Evolutionary conservation across 1,140 invertebrate species (phyloP), one percentile per base, ranked within the genome.

Genomic region (Helicoverpa zea): DNA sequence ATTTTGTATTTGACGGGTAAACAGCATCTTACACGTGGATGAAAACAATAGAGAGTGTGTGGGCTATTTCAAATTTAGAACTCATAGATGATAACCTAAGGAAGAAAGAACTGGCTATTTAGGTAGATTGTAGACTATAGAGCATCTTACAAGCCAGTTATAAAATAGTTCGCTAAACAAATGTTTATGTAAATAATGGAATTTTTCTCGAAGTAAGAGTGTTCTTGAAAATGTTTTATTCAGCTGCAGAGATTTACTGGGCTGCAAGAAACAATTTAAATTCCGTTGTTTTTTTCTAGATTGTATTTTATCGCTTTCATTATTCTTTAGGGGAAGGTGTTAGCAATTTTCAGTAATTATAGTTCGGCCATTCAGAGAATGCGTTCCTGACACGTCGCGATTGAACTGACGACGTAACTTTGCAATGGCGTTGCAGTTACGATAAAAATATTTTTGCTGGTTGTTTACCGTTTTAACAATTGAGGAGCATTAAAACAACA

Each of bases 1-100:
- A 76, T 81, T 68, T 81, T 81, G 63, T 75, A 43, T 68, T 70
- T 59, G 49, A 59, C 64, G 49, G 61, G 52, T 70, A 78, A 70
- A 70, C 64, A 70, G 70, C 75, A 11, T 47, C 75, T 54, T 58
- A 79, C 76, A 68, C 54, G 7, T 64, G 51, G 11, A 66, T 63
- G 43, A 47, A 10, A 47, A 79, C 49, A 79, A 79, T 43, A 70
- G 59, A 70, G 59, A 52, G 18, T 49, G 7, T 43, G 58, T 77
- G 29, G 61, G 75, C 23, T 18, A 0, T 58, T 77, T 43, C 12
- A 35, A 35, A 49, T 49, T 61, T 49, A 49, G 56, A 47, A 23
- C 56, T 73, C n/a, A 47, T 9, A 61, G 52, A 54, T 54, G 14
- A 13, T 54, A 54, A 54, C 13, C 13, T 14, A 54, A 54, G 12